Conservation (phyloP, 2,113 vertebrate genomes). For the Ahaetulla prasina region DNA sequence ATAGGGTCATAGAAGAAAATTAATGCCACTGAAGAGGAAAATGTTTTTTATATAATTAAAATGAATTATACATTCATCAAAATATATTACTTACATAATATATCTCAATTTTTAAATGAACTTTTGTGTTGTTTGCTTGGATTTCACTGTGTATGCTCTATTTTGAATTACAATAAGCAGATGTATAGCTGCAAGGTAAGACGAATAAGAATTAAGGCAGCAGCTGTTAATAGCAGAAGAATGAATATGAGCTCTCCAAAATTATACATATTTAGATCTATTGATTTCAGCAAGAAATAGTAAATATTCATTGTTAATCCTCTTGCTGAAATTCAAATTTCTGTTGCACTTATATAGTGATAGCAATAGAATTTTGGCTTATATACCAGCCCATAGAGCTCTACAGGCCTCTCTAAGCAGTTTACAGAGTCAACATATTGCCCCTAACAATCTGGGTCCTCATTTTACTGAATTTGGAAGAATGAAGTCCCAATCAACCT, state of each 20-base stretch:
- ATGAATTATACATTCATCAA: slow-evolving; percentile 60
- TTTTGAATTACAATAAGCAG: slow-evolving; percentile 29
- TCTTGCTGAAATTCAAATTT: neutral
- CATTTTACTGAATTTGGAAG: neutral
- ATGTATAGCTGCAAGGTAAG: slow-evolving; percentile 6
- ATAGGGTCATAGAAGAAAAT: slow-evolving; percentile 40
- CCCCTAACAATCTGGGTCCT: neutral
- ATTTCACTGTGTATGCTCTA: neutral
- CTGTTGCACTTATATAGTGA: neutral
- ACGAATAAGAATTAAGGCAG: slow-evolving; percentile 6
- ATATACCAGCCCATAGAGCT: neutral
- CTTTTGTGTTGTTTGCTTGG: slow-evolving; percentile 12
- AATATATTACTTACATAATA: slow-evolving; percentile 57
- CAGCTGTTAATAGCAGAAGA: neutral
- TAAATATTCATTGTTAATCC: neutral
- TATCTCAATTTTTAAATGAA: slow-evolving; percentile 26
- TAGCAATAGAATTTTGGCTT: neutral
- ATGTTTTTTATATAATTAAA: slow-evolving; percentile 53
- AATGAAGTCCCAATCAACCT: neutral
- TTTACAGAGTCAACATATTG: neutral
- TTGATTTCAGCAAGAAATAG: neutral
- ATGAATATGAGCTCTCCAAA: neutral
- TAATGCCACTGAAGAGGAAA: slow-evolving; percentile 38
- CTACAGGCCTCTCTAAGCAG: neutral
- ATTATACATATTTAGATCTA: neutral